Evolutionary conservation across 2,888 invertebrate species (phyloP), one percentile per base, ranked within the genome.

Genomic region (Andrena flavipes): DNA sequence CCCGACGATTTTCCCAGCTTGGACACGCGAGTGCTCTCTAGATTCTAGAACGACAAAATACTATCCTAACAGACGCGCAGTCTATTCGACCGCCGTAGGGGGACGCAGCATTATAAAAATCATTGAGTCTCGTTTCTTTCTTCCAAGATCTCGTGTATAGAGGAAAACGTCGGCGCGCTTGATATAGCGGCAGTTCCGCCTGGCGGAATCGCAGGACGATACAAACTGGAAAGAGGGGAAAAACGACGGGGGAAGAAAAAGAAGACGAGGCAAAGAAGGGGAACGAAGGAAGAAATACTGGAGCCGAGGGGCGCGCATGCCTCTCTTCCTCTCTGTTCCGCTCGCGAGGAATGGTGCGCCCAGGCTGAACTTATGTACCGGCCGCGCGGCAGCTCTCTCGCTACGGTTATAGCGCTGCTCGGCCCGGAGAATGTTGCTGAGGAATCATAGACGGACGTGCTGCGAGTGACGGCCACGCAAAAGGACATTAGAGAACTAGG

Each of bases 361-460:
- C 59, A 62, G 76, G 8, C 70, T 64, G 54, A 76, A 71, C 85
- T 83, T 83, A 82, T 75, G 67, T 70, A 63, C 68, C 63, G 78
- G 75, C 77, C 67, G 68, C 72, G 60, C 59, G 49, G 51, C 56
- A 56, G 56, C 71, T 54, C 56, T 60, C 87, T 79, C 83, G 87
- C 85, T 76, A 84, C 83, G 85, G 85, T 87, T 87, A 87, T 84
- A 86, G 78, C 84, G 79, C 80, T 76, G 84, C 80, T 67, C 72
- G n/a, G 56, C 73, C 51, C 64, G 82, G 79, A 88, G 84, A 88
- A 89, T 82, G 88, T 80, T 85, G 84, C 84, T 63, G 85, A 87
- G 86, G 86, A 85, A 88, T 88, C 89, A 86, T 86, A 89, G 84
- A 88, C 80, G 81, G 80, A 87, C 88, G 87, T 85, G 85, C 83